Evolutionary conservation across 2,888 invertebrate species (phyloP).

Genomic region (Sphinx pinastri): DNA sequence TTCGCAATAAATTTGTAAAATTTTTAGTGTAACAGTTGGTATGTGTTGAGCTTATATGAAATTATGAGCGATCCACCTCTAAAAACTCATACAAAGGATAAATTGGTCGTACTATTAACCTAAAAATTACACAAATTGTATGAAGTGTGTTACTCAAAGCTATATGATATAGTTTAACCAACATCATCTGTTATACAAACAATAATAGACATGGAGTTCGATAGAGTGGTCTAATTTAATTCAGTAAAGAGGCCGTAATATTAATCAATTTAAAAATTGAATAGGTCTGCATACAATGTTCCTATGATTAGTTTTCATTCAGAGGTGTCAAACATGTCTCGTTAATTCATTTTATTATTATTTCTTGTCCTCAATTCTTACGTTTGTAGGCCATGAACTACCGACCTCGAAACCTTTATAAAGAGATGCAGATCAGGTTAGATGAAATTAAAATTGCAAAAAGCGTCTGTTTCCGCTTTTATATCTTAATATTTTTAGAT

Average conservation of each 20-base stretch:
- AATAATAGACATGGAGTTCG: constrained; percentile 3
- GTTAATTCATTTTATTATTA: constrained; percentile 45
- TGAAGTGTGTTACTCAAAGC: not conserved
- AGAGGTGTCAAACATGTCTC: constrained; percentile 45
- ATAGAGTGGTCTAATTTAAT: not conserved
- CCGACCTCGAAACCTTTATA: constrained; percentile 62
- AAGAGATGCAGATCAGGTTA: constrained; percentile 63
- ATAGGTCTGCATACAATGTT: constrained; percentile 34
- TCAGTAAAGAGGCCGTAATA: constrained; percentile 16
- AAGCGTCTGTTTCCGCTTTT: constrained; percentile 10
- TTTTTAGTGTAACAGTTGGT: not conserved
- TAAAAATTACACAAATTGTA: no score
- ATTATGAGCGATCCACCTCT: not conserved
- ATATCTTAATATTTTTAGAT: not conserved
- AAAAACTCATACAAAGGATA: not conserved
- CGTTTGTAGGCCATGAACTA: constrained; percentile 60
- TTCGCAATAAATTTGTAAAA: no score
- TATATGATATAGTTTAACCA: constrained; percentile 36
- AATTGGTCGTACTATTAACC: not conserved
- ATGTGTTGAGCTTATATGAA: not conserved
- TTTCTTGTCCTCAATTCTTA: constrained; percentile 55
- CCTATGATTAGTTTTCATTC: constrained; percentile 36
- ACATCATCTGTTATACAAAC: constrained; percentile 8
- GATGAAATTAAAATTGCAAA: constrained; percentile 63
- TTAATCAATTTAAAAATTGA: constrained; percentile 35